Evolutionary conservation across 2,113 vertebrate genomes (phyloP).

Genomic region (Stigmatopora argus): DNA sequence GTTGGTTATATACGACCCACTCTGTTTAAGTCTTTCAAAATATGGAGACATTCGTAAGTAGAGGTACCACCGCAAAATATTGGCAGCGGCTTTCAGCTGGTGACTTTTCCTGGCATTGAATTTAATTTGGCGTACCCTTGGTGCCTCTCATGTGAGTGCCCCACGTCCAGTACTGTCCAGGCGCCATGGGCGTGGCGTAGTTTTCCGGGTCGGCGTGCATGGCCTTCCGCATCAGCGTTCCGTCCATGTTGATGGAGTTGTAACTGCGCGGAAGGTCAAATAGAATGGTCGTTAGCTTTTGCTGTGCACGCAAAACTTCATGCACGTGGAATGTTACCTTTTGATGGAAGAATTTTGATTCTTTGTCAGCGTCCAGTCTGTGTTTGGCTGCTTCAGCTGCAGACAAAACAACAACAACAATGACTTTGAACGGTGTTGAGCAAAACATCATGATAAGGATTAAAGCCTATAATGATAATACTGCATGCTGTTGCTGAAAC

Average conservation of each 20-base stretch:
- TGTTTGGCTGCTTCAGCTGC: conserved; percentile 83
- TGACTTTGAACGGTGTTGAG: too few species aligned
- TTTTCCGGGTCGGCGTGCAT: conserved; percentile 80
- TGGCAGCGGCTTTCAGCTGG: not conserved
- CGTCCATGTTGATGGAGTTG: conserved; percentile 86
- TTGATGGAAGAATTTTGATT: conserved; percentile 76
- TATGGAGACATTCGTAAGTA: too few species aligned
- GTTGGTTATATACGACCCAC: too few species aligned
- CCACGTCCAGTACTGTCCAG: conserved; percentile 81
- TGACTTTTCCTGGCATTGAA: not conserved
- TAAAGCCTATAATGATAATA: too few species aligned
- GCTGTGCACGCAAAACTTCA: not conserved
- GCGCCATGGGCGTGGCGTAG: conserved; percentile 75
- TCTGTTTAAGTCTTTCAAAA: too few species aligned
- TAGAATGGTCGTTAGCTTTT: not conserved
- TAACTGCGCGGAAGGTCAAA: conserved; percentile 54
- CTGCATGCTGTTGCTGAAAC: too few species aligned
- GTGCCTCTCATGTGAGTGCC: conserved; percentile 68
- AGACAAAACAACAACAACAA: conserved; percentile 15
- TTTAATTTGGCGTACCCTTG: conserved; percentile 45
- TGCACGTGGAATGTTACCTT: conserved; percentile 65
- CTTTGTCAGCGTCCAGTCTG: conserved; percentile 78
- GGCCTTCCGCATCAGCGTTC: conserved; percentile 74
- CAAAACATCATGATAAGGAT: too few species aligned
- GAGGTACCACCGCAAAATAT: too few species aligned